phyloP scores from a whole-genome alignment of 2,888 invertebrate species.

The Mycogona germanica region DNA sequence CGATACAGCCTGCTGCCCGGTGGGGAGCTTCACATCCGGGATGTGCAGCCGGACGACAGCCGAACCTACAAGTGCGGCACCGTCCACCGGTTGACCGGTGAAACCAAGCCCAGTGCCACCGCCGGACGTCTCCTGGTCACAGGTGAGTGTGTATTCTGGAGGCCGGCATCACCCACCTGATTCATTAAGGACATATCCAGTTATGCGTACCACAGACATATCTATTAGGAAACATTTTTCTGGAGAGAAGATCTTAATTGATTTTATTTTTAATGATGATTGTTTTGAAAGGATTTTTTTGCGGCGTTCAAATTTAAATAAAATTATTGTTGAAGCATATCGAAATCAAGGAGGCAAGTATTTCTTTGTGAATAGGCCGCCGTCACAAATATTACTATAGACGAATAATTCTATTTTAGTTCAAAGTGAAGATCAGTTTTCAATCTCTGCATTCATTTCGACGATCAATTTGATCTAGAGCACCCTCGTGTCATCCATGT shows the following conservation, averaged over 20 bases:
- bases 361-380: too few relatives aligned
- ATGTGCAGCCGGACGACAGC: constrained; percentile 17
- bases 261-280: neutral
- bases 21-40: constrained; percentile 19
- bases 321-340: too few relatives aligned
- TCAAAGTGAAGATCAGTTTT: too few relatives aligned
- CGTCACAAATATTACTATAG: too few relatives aligned
- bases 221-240: neutral
- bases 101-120: constrained; percentile 19
- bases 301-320: too few relatives aligned
- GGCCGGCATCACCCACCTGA: neutral
- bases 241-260: neutral
- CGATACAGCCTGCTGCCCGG: constrained; percentile 18
- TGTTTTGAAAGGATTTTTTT: too few relatives aligned
- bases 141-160: constrained; percentile 10
- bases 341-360: too few relatives aligned
- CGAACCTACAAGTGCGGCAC: constrained; percentile 18
- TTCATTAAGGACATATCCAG: neutral
- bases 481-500: too few relatives aligned
- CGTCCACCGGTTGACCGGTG: constrained; percentile 19
- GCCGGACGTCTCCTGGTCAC: constrained; percentile 21
- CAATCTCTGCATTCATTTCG: too few relatives aligned
- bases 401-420: too few relatives aligned
- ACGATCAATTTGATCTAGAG: too few relatives aligned
- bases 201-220: too few relatives aligned